Evolutionary conservation across 2,888 invertebrate genomes (phyloP), one percentile per base, ranked within the genome.

Genomic region (Zaprionus obscuricornis): DNA sequence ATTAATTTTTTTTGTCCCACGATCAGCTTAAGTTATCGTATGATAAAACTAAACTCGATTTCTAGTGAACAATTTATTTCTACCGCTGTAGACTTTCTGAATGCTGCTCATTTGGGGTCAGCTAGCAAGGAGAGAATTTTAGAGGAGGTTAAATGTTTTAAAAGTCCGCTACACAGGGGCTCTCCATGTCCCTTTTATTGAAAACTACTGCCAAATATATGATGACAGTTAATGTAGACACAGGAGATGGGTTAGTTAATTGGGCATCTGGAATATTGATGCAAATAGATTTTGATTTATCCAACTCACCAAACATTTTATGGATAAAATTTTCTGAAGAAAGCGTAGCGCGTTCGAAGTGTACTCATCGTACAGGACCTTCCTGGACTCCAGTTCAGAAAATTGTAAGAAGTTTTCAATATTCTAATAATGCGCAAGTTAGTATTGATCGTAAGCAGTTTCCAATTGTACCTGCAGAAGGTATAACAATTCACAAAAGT

Each of bases 351-450:
- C 16, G 10, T 5, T 22, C 22, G 22, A 22, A 22, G 7, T 22
- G 4, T 22, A 7, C 22, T 22, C 22, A 22, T 7, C 22, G 5
- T 22, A 22, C 22, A 5, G 13, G 13, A 33, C 1, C 24, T 24
- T 14, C 11, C 4, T 51, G 40, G 51, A 58, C 39, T n/a, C 58
- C 40, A 7, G 24, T 46, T 40, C n/a, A 5, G 1, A 57, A 50
- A 45, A 18, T 20, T 5, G 17, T 22, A 8, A 11, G 14, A 17
- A 27, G 10, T 11, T 56, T 56, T 27, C 24, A 43, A 11, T 45
- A 10, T 20, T 11, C 14, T 13, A 26, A 5, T 7, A 10, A 34
- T 33, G 33, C 33, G 14, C 27, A 34, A 34, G 20, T 42, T 17
- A 13, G 7, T 2, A 34, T 43, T 31, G 29, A 33, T 13, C 31